Base-by-base conservation (phyloP, 2,888 invertebrate species). In the Gisinianus flammeolus region DNA sequence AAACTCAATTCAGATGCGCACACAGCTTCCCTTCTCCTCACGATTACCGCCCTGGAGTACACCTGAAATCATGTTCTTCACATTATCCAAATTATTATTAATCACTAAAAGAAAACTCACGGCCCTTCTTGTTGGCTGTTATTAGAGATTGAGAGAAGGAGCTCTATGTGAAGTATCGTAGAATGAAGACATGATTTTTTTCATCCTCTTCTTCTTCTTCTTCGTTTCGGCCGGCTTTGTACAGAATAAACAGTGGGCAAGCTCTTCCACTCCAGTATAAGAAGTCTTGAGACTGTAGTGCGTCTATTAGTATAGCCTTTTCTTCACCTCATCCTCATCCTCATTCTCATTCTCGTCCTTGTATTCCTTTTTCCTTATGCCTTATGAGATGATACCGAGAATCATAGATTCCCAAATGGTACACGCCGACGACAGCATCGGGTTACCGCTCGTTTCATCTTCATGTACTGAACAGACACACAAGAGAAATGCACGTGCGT, bases 401-500 rank as follows among this genome's bases (percentile, higher is more conserved):
- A 35, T 35, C 35, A 8, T 35, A 12, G 12, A 35, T 35, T 12
- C 35, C 19, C 44, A 44, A 44, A 44, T 44, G 44, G 44, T 44
- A 44, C 44, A 16, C 44, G 44, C 19, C 6, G 16, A n/a, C 1
- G 44, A 16, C 44, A 19, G 44, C 44, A 44, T 69, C 69, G 44
- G 44, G 69, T 69, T 69, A 69, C 69, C 26, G 35, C 52, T 52
- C 44, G n/a, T 69, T 4, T 1, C 44, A 44, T 44, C 44, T 44
- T 35, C 5, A 35, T 35, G 35, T 35, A 44, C 2, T 44, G 44
- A 4, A 44, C 6, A 44, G 44, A 19, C n/a, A n/a, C n/a, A n/a
- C n/a, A n/a, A n/a, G n/a, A n/a, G n/a, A n/a, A n/a, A n/a, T 72
- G 10, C 72, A 72, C 72, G 72, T 72, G 72, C 72, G 72, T 72